Base-by-base conservation (phyloP, 2,113 vertebrate genomes). In the Otus sunia region DNA sequence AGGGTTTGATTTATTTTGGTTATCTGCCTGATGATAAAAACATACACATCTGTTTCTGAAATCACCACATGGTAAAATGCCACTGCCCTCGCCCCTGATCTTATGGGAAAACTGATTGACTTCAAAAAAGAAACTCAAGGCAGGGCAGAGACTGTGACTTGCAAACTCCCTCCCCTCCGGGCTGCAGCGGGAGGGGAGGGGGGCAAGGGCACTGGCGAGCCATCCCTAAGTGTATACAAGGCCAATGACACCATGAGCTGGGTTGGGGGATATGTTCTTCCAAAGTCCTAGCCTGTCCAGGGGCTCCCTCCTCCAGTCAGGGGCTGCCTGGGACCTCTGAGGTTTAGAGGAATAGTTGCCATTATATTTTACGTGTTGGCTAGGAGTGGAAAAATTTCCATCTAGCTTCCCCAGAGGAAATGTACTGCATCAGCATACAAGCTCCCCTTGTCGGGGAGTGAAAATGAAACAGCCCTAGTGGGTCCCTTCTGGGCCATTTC, bases 1-100 rank as follows among this genome's bases (percentile, higher is more conserved):
- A 74, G 69, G 32, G 18, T 30, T 92, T 72, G n/a, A 86, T 95
- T 94, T 92, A 77, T 63, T 77, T 96, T 86, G 34, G 69, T 86
- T 86, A 59, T 74, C 64, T 93, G 63, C 32, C 32, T 74, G 75
- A 63, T 52, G 72, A 39, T 84, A 55, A 73, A 81, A 66, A 45
- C 9, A 43, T 23, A 20, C 12, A 84, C 37, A 68, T 43, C 53
- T 78, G 59, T 72, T 64, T 50, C 64, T 94, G 81, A 92, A 92
- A 92, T 78, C 56, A 78, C 36, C 60, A 59, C 41, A 6, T 18
- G 18, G 11, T 41, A 60, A 87, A 79, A 64, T 30, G 9, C 20
- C 52, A 47, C 27, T 71, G 58, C 34, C 23, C 21, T 83, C 37
- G 36, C 22, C 77, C 25, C 11, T 29, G 43, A 17, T 76, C 75